These are phyloP conservation scores for Brienomyrus longianalis DNA, from an alignment of 2,113 vertebrate species.

Conservation along the genomic window DNA sequence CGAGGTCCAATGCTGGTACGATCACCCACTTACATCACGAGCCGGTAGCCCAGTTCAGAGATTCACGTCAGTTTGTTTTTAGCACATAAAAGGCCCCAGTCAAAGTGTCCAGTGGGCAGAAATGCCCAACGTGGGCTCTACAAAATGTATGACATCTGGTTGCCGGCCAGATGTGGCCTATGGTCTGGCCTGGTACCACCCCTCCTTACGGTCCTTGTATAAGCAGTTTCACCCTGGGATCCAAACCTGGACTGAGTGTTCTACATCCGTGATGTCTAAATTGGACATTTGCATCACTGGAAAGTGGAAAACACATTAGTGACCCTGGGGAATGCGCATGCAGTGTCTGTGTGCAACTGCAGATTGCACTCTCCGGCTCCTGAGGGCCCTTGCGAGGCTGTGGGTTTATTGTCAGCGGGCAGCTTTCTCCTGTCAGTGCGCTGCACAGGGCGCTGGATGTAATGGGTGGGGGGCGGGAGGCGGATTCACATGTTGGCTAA, in stretches of 20 bases:
- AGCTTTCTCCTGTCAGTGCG: slow-evolving; percentile 14
- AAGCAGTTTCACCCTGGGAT: neutral
- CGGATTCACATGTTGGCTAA: neutral
- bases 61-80: neutral
- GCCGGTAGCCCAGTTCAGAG: neutral
- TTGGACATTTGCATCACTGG: neutral
- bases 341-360: slow-evolving; percentile 8
- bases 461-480: neutral
- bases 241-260: neutral
- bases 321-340: neutral
- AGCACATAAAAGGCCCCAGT: neutral
- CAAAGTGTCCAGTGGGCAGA: neutral
- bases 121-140: neutral
- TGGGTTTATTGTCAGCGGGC: neutral
- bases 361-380: slow-evolving; percentile 14
- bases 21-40: neutral
- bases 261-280: neutral
- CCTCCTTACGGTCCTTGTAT: neutral
- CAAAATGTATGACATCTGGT: neutral
- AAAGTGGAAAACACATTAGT: slow-evolving; percentile 18
- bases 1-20: neutral
- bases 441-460: neutral
- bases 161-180: neutral
- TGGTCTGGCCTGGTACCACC: neutral
- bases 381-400: neutral